Evolutionary conservation across 2,797 vertebrate species (phyloP).

Genomic region (Clarias platycephalus): DNA sequence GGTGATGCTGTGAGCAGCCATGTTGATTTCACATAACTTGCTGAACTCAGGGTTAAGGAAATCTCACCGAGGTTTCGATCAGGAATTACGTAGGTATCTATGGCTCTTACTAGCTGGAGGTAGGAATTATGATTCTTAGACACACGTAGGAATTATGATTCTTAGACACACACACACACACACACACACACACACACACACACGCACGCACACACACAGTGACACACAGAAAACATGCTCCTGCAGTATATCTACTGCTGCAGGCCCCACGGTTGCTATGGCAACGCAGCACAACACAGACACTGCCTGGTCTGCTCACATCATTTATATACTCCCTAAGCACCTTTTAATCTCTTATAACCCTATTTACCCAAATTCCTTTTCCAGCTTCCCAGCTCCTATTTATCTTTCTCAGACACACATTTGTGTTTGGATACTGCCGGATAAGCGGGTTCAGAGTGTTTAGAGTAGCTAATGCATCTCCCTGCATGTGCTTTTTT

Average conservation of each 20-base stretch:
- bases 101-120: not conserved
- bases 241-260: slow-evolving; percentile 1
- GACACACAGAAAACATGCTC: not conserved
- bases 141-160: not conserved
- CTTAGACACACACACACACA: slow-evolving; percentile 26
- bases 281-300: slow-evolving; percentile 38
- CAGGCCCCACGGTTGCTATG: not conserved
- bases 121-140: not conserved
- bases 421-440: not conserved
- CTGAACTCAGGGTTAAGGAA: not conserved
- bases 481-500: not conserved
- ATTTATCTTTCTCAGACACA: slow-evolving; percentile 1
- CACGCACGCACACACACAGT: slow-evolving; percentile 23
- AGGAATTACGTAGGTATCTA: not conserved
- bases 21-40: not conserved
- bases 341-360: slow-evolving; percentile 20
- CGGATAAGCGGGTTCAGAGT: not conserved
- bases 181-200: slow-evolving; percentile 1
- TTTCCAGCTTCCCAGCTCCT: not conserved
- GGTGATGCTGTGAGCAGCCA: not conserved
- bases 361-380: not conserved
- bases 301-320: slow-evolving; percentile 37
- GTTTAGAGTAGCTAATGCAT: not conserved
- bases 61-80: not conserved
- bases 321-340: slow-evolving; percentile 31